Evolutionary conservation across 35 echinoderm and acorn worm species (phyloP), one percentile per base, ranked within the genome.

Genomic region (Patiria miniata): DNA sequence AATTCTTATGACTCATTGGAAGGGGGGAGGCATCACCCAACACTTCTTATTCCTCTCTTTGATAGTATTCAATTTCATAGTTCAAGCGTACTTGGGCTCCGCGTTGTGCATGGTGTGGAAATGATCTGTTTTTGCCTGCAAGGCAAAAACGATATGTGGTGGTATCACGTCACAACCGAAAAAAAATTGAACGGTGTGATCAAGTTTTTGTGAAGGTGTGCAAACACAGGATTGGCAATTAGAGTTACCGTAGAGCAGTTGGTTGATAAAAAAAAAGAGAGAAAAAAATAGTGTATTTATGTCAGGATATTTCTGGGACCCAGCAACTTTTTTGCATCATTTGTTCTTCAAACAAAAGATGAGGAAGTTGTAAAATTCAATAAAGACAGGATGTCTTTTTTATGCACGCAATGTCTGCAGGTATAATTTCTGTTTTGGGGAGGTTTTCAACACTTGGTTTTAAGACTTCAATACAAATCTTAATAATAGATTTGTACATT

Each of bases 61-160:
- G 65, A 22, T 73, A 30, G 65, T 73, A 23, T 73, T 73, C 34
- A 73, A 73, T 73, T 73, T 73, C 65, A 73, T 73, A 73, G 65
- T 73, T 73, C 65, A 73, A 14, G 65, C 65, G 65, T 73, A 73
- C 65, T 73, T 73, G 21, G 26, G 65, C 26, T 34, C 12, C 65
- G 8, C n/a, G 65, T 34, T 32, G 65, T 73, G 65, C 34, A 34
- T 10, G 10, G 65, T 30, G 14, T 73, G 65, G 65, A 73, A 73
- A 73, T 73, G 65, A 73, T 73, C 30, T 30, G 29, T 30, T 73
- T n/a, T 4, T 73, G 65, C 65, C 65, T 73, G 2, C 26, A 30
- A 34, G 65, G 65, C 65, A 32, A 73, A 73, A 73, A 73, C 29
- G 65, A 73, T 73, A 73, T 73, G 21, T 73, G 65, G 34, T 73